Percentiles rank a stretch among this genome's conserved stretches.
phyloP scores from a whole-genome alignment of 2,797 vertebrate species.

The Xenops minutus region DNA sequence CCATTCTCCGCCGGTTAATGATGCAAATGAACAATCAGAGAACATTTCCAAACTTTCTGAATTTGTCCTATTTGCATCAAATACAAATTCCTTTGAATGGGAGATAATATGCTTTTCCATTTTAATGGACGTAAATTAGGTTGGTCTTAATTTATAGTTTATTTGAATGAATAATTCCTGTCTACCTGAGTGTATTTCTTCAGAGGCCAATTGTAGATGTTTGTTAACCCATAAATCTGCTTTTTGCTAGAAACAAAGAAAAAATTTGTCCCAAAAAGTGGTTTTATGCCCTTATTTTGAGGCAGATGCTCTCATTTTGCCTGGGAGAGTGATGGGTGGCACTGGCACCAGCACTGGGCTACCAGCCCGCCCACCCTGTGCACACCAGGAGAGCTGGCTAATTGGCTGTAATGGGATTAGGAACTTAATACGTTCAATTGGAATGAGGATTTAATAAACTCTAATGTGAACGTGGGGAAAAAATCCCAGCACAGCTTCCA shows the following conservation, averaged over 20 bases:
- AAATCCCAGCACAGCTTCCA: not conserved
- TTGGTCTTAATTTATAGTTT: conserved; percentile 84
- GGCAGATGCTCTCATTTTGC: fast-evolving
- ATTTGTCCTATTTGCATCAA: conserved; percentile 83
- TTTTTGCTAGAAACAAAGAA: conserved; percentile 25
- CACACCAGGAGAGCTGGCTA: not conserved
- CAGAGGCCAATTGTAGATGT: conserved; percentile 69
- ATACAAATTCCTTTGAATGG: conserved; percentile 79
- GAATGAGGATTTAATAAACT: conserved; percentile 37
- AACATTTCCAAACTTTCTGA: conserved; percentile 79
- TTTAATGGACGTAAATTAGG: conserved; percentile 83
- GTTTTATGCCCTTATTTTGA: not conserved
- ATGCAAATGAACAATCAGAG: conserved; percentile 79
- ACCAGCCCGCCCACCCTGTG: not conserved
- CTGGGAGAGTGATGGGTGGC: fast-evolving
- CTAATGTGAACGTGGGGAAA: not conserved
- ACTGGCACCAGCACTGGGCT: not conserved
- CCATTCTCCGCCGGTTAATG: conserved; percentile 73
- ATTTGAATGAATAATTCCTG: conserved; percentile 81
- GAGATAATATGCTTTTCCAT: conserved; percentile 79
- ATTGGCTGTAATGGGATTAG: conserved; percentile 46
- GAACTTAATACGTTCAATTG: not conserved
- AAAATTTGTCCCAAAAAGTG: not conserved
- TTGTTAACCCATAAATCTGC: conserved; percentile 78
- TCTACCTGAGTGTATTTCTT: conserved; percentile 81